Conservation (phyloP, 2,113 vertebrate genomes). For the Antennarius striatus region DNA sequence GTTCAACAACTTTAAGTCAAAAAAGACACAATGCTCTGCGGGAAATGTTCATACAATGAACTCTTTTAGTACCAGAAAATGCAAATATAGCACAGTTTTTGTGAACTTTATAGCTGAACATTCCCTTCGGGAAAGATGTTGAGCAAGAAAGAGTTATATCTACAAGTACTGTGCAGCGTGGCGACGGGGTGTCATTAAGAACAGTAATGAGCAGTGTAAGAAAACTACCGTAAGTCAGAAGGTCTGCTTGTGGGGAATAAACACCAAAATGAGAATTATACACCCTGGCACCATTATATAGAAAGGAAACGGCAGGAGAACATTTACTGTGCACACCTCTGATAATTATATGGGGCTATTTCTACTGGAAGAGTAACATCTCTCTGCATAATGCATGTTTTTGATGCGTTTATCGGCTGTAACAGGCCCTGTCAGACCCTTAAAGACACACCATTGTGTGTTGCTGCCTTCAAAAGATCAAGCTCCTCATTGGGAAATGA, state of each 20-base stretch:
- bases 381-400: background rate
- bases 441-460: background rate
- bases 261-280: background rate
- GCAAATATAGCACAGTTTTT: slow-evolving; percentile 18
- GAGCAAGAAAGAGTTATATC: slow-evolving; percentile 1
- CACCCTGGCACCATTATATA: background rate
- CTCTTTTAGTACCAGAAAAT: slow-evolving; percentile 20
- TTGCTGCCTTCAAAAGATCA: background rate
- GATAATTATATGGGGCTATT: background rate
- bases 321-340: background rate
- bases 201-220: slow-evolving; percentile 20
- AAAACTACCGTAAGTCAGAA: slow-evolving; percentile 12
- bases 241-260: background rate
- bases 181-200: slow-evolving; percentile 17
- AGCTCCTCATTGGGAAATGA: background rate
- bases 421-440: background rate
- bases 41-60: background rate
- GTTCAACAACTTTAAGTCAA: slow-evolving; percentile 35
- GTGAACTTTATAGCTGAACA: slow-evolving; percentile 4
- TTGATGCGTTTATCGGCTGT: background rate
- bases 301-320: slow-evolving; percentile 13
- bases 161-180: slow-evolving; percentile 2
- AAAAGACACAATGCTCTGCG: background rate
- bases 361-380: background rate
- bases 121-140: background rate